Evolutionary conservation across 2,797 vertebrate genomes (phyloP).

Genomic region (Eulemur albifrons): DNA sequence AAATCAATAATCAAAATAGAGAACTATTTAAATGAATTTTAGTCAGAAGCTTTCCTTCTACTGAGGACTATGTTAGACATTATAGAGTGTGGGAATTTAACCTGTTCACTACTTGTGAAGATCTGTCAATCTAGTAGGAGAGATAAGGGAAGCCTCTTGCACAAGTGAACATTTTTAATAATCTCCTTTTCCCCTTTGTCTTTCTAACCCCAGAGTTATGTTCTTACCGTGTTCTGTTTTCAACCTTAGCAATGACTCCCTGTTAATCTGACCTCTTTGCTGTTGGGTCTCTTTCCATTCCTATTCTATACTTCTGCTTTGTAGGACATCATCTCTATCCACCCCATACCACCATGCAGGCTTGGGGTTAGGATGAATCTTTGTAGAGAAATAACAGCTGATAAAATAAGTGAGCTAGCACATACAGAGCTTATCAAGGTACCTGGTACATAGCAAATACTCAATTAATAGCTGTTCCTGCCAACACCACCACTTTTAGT

Average conservation of each 20-base stretch:
- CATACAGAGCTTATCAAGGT: neutral
- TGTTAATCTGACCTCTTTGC: neutral
- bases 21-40: neutral
- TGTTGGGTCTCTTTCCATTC: neutral
- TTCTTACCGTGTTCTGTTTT: neutral
- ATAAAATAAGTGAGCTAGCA: neutral
- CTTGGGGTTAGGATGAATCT: neutral
- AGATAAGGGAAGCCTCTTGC: neutral
- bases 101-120: neutral
- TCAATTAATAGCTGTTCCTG: neutral
- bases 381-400: neutral
- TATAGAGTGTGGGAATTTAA: neutral
- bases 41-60: neutral
- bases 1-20: neutral
- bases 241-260: neutral
- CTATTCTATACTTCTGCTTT: neutral
- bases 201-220: neutral
- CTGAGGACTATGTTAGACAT: neutral
- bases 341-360: neutral
- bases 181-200: neutral
- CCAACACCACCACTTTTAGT: neutral
- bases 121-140: neutral
- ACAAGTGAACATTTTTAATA: slow-evolving; percentile 14
- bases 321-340: neutral
- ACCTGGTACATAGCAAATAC: neutral